Conservation (phyloP, 2,113 vertebrate species). For the Cheirogaleus medius region DNA sequence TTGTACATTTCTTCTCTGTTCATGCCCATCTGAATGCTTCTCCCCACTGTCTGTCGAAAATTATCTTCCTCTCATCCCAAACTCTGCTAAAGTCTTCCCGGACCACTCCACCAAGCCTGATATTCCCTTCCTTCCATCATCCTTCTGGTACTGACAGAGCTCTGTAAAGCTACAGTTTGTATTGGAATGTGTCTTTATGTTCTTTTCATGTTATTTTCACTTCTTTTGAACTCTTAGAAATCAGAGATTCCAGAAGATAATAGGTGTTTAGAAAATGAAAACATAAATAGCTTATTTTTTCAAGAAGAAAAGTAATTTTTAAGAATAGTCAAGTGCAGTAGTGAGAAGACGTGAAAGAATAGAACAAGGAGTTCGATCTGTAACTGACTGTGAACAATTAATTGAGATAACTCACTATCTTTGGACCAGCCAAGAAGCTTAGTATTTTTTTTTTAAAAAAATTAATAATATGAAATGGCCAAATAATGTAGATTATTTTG, state of each 20-base stretch:
- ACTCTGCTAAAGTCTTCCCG: neutral
- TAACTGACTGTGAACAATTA: too few species aligned
- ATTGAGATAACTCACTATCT: too few species aligned
- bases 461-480: neutral
- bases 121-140: neutral
- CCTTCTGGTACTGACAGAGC: neutral
- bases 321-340: neutral
- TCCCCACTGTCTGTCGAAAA: neutral
- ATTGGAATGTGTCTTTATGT: neutral
- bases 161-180: neutral
- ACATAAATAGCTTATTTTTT: neutral
- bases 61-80: neutral
- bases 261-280: constrained; percentile 12
- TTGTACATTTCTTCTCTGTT: constrained; percentile 2
- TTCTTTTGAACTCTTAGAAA: neutral
- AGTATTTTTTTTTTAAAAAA: neutral
- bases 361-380: too few species aligned
- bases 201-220: neutral
- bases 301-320: neutral
- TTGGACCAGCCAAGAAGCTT: neutral
- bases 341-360: too few species aligned
- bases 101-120: neutral
- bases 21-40: neutral
- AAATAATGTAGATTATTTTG: neutral
- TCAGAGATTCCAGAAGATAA: neutral